Evolutionary conservation across 2,113 vertebrate genomes (phyloP), one percentile per base, ranked within the genome.

Genomic region (Mus pahari): DNA sequence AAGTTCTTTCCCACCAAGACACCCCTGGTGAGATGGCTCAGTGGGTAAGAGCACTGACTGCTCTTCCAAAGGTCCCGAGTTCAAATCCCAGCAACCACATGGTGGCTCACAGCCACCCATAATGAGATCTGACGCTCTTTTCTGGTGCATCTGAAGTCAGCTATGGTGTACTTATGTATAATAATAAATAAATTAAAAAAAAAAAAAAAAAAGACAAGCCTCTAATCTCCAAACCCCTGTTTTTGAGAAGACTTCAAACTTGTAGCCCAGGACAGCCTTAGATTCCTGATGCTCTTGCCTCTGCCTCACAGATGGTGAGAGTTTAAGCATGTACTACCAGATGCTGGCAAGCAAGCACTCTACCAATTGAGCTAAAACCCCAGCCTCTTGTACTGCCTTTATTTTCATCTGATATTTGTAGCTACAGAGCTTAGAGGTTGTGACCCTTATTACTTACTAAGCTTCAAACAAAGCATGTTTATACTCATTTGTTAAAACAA

Each of bases 321-420:
- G 33, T 48, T 20, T 8, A 66, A 42, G 31, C 39, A 86, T 86
- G 28, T 22, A 33, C 17, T 64, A 64, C n/a, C n/a, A 60, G 36
- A 66, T 84, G 42, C 7, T 84, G 10, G 28, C 26, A 84, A 84
- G 28, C 14, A 84, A 84, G 60, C 16, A 64, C 60, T 64, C n/a
- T 45, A 64, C 39, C 28, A 31, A 19, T 6, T 62, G 39, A 64
- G 58, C 39, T 84, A 31, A 55, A 84, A 64, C 9, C 19, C 39
- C 4, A 66, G 55, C n/a, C 12, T 13, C 8, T 3, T 68, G 64
- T 66, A 86, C 68, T 86, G 28, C 22, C 94, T 96, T 83, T 60
- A 78, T 95, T 94, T 96, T 90, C 22, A 55, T 39, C 86, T 84
- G 42, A 95, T 36, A 92, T 28, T 91, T 92, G 26, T 31, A 50